Percentiles rank a stretch among this genome's conserved stretches.
Evolutionary conservation across 2,888 invertebrate genomes (phyloP).

Genomic region (Cephus runcator): DNA sequence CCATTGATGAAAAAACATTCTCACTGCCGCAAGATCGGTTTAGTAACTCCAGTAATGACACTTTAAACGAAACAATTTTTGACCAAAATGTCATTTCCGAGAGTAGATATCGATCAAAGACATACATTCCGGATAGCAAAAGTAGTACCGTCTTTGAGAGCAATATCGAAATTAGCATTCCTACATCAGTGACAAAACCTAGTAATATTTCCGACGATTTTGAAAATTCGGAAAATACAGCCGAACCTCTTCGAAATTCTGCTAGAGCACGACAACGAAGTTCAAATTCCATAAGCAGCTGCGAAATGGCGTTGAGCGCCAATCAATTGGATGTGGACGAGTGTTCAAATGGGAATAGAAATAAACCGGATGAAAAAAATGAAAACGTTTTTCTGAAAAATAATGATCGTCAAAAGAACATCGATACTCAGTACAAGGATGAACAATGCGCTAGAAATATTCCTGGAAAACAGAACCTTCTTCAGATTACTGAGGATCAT

Average conservation of each 20-base stretch:
- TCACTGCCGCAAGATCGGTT: conserved; percentile 45
- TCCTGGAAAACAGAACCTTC: conserved; percentile 20
- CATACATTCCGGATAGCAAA: not conserved
- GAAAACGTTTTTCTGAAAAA: conserved; percentile 22
- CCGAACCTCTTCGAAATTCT: conserved; percentile 32
- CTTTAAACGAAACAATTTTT: conserved; percentile 46
- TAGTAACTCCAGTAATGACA: conserved; percentile 54
- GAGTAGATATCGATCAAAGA: not conserved
- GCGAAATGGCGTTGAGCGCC: conserved; percentile 61
- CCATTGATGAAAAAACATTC: conserved; percentile 54
- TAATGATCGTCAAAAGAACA: conserved; percentile 24
- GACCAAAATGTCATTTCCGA: conserved; percentile 12
- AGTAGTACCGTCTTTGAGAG: conserved; percentile 31
- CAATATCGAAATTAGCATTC: conserved; percentile 59
- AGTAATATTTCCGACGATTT: conserved; percentile 33
- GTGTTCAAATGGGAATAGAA: conserved; percentile 41
- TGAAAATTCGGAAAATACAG: conserved; percentile 11
- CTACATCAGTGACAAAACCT: conserved; percentile 55
- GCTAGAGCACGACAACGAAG: conserved; percentile 51
- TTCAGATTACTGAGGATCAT: not conserved
- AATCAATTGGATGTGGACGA: conserved; percentile 57
- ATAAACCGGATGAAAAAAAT: conserved; percentile 16
- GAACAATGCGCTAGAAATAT: conserved; percentile 21
- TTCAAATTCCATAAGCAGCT: conserved; percentile 63
- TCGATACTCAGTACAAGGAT: conserved; percentile 15